Evolutionary conservation across 2,888 invertebrate genomes (phyloP).

Genomic region (Sarcophaga caerulescens): DNA sequence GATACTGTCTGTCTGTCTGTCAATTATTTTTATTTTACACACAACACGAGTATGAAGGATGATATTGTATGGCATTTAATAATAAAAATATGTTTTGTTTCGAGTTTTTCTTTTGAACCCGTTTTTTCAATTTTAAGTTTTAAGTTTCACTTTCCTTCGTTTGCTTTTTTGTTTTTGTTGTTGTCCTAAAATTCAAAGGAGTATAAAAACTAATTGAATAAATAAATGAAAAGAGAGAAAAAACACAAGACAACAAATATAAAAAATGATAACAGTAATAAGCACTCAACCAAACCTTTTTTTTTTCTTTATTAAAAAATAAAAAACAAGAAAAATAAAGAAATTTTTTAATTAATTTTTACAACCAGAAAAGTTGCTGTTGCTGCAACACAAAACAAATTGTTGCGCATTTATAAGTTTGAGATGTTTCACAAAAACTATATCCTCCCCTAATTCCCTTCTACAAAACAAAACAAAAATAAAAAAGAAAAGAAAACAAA

Average conservation of each 20-base stretch:
- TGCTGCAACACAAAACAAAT: slow-evolving; percentile 29
- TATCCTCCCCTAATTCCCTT: not conserved
- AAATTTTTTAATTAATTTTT: slow-evolving; percentile 40
- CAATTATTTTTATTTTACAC: too few relatives aligned
- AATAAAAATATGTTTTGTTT: too few relatives aligned
- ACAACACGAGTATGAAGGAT: too few relatives aligned
- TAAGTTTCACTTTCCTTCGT: too few relatives aligned
- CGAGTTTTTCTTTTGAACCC: too few relatives aligned
- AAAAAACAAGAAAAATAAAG: too few relatives aligned
- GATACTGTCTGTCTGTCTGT: slow-evolving; percentile 46
- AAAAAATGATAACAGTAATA: too few relatives aligned
- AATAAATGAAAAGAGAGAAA: not conserved
- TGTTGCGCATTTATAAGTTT: not conserved
- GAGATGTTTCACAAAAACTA: not conserved
- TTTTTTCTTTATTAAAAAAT: too few relatives aligned
- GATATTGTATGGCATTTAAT: too few relatives aligned
- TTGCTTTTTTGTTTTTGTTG: too few relatives aligned
- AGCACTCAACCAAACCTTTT: too few relatives aligned
- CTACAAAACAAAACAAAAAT: not conserved
- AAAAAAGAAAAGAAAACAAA: not conserved
- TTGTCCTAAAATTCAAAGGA: not conserved
- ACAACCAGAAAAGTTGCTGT: slow-evolving; percentile 3
- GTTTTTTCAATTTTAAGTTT: too few relatives aligned
- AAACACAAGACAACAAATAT: not conserved
- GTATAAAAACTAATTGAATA: not conserved